Conservation (phyloP, 2,888 invertebrate species). For the Polylopha cassiicola region DNA sequence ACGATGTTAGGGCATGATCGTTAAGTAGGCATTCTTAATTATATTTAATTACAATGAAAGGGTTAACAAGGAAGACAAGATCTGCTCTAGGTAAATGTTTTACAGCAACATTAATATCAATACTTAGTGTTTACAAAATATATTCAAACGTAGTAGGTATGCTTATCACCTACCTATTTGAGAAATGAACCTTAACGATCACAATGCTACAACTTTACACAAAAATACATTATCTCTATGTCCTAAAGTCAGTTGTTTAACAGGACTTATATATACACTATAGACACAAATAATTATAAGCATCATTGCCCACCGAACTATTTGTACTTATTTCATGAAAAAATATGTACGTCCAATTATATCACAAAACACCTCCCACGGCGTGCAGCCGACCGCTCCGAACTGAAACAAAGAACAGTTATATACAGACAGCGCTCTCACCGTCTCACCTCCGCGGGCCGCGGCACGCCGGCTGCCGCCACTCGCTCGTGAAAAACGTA, state of each 20-base stretch:
- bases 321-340: slow-evolving; percentile 75
- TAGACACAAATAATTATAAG: slow-evolving; percentile 45
- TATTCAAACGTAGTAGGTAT: slow-evolving; percentile 13
- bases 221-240: slow-evolving; percentile 55
- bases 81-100: slow-evolving; percentile 50
- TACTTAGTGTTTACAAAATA: slow-evolving; percentile 25
- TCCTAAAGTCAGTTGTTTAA: slow-evolving; percentile 37
- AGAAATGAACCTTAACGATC: slow-evolving; percentile 32
- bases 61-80: slow-evolving; percentile 65
- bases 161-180: slow-evolving; percentile 5
- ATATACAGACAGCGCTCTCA: slow-evolving; percentile 4
- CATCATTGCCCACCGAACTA: slow-evolving; percentile 47
- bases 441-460: too few relatives aligned
- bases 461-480: too few relatives aligned
- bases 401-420: slow-evolving; percentile 55
- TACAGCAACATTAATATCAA: slow-evolving; percentile 39
- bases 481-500: too few relatives aligned
- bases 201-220: slow-evolving; percentile 51
- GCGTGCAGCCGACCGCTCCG: slow-evolving; percentile 65
- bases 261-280: slow-evolving; percentile 56
- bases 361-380: slow-evolving; percentile 62
- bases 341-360: slow-evolving; percentile 72
- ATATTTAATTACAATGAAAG: slow-evolving; percentile 40
- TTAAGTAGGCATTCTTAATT: slow-evolving; percentile 28
- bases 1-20: slow-evolving; percentile 4